These are phyloP conservation scores for Odontocerum albicorne DNA, from an alignment of 2,888 invertebrate species.

Conservation along the genomic window DNA sequence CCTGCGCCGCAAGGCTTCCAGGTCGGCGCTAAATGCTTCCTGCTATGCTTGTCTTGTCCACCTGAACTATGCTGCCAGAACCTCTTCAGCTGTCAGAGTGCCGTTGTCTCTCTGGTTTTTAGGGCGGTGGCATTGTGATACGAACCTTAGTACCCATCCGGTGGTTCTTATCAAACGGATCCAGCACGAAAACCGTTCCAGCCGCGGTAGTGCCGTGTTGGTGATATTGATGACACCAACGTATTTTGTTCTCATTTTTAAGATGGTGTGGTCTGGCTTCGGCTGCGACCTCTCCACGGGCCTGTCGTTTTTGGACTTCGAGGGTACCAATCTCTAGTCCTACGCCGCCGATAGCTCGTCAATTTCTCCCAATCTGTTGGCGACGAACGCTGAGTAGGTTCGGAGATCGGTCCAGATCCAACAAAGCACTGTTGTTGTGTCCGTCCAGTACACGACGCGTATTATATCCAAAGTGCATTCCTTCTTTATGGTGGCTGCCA, in stretches of 20 bases:
- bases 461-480: slow-evolving; percentile 7
- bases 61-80: no score
- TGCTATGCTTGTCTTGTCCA: no score
- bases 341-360: slow-evolving; percentile 14
- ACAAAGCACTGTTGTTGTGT: slow-evolving; percentile 22
- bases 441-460: slow-evolving; percentile 22
- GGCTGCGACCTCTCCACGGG: neutral
- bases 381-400: slow-evolving; percentile 27
- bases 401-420: slow-evolving; percentile 28
- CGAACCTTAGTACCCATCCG: slow-evolving; percentile 6
- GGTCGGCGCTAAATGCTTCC: no score
- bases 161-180: slow-evolving; percentile 9
- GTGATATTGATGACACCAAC: no score
- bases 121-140: neutral
- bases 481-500: slow-evolving; percentile 14
- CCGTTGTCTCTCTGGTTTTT: no score
- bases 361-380: slow-evolving; percentile 29
- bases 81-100: no score
- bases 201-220: neutral
- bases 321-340: slow-evolving; percentile 15
- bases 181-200: slow-evolving; percentile 2
- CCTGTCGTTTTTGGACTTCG: neutral
- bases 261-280: neutral
- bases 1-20: no score
- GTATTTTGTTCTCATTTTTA: no score